A percentile compares a stretch with the other conserved stretches of the same genome.
Evolutionary conservation across 2,888 invertebrate species (phyloP).

Genomic region (Phyllotreta striolata): DNA sequence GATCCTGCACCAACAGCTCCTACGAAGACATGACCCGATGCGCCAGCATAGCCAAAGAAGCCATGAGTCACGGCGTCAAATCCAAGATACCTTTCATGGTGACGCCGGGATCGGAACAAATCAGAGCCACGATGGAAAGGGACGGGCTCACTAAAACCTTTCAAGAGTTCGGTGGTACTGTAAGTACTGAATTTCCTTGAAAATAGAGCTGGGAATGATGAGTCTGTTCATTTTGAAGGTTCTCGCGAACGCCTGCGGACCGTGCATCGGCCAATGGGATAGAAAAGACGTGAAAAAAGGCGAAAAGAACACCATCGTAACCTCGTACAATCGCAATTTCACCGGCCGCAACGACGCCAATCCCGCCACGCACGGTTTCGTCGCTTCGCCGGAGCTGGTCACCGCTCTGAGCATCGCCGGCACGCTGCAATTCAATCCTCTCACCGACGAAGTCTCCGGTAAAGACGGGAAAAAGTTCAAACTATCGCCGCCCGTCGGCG

Average conservation of each 20-base stretch:
- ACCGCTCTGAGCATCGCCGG: slow-evolving; percentile 93
- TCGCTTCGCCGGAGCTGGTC: slow-evolving; percentile 96
- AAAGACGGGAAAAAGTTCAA: slow-evolving; percentile 88
- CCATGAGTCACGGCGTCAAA: slow-evolving; percentile 89
- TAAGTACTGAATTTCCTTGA: slow-evolving; percentile 9
- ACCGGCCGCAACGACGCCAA: slow-evolving; percentile 97
- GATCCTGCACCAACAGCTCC: slow-evolving; percentile 98
- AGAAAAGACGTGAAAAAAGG: slow-evolving; percentile 97
- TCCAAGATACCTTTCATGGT: slow-evolving; percentile 96
- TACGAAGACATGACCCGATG: slow-evolving; percentile 99
- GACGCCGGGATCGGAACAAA: slow-evolving; percentile 98
- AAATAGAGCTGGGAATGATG: neutral
- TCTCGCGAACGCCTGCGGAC: slow-evolving; percentile 98
- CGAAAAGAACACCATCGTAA: slow-evolving; percentile 99
- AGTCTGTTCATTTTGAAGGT: slow-evolving; percentile 65
- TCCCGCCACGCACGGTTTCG: slow-evolving; percentile 98
- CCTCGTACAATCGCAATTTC: slow-evolving; percentile 99
- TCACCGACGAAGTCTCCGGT: slow-evolving; percentile 82
- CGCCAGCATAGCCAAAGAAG: slow-evolving; percentile 92
- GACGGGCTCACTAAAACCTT: slow-evolving; percentile 87
- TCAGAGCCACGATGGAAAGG: slow-evolving; percentile 97
- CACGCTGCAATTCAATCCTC: slow-evolving; percentile 90
- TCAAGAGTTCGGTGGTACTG: slow-evolving; percentile 33
- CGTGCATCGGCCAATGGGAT: slow-evolving; percentile 99
- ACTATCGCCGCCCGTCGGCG: slow-evolving; percentile 84